A percentile compares a stretch with the other conserved stretches of the same genome.
Evolutionary conservation across 2,888 invertebrate genomes (phyloP).

Genomic region (Microchrysa polita): DNA sequence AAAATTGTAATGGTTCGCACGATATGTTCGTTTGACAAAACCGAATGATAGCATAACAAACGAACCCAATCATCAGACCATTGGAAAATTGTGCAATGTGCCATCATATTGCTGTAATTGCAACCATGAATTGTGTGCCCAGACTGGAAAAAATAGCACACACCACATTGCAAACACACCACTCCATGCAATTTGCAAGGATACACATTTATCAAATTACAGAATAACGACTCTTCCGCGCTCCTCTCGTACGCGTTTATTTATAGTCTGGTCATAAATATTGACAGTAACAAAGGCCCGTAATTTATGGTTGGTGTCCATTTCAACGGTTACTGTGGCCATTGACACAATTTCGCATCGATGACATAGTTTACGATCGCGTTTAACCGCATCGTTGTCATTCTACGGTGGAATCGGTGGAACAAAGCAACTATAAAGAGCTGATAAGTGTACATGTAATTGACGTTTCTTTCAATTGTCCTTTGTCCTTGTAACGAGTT

Average conservation of each 20-base stretch:
- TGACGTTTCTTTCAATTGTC: no score
- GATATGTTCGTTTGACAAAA: no score
- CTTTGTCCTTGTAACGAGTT: no score
- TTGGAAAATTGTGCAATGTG: no score
- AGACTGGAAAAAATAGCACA: no score
- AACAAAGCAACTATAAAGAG: background rate
- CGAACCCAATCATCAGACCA: no score
- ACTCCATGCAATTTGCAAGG: constrained; percentile 3
- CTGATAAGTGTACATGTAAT: background rate
- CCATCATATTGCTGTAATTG: no score
- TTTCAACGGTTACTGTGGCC: constrained; percentile 33
- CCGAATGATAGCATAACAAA: no score
- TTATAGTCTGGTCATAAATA: constrained; percentile 41
- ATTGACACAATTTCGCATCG: constrained; percentile 41
- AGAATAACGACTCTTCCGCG: constrained; percentile 34
- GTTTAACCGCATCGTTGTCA: constrained; percentile 25
- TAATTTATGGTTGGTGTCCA: constrained; percentile 38
- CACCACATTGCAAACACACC: background rate
- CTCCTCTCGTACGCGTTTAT: constrained; percentile 38
- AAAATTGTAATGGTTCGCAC: no score
- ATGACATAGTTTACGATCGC: constrained; percentile 38
- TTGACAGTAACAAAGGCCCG: constrained; percentile 41
- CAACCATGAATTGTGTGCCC: no score
- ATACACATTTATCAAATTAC: constrained; percentile 36
- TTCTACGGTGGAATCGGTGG: no score